Percentiles rank a stretch among this genome's conserved stretches.
These are phyloP conservation scores for Lithosia quadra DNA, from an alignment of 2,888 invertebrate species.

Conservation along the genomic window DNA sequence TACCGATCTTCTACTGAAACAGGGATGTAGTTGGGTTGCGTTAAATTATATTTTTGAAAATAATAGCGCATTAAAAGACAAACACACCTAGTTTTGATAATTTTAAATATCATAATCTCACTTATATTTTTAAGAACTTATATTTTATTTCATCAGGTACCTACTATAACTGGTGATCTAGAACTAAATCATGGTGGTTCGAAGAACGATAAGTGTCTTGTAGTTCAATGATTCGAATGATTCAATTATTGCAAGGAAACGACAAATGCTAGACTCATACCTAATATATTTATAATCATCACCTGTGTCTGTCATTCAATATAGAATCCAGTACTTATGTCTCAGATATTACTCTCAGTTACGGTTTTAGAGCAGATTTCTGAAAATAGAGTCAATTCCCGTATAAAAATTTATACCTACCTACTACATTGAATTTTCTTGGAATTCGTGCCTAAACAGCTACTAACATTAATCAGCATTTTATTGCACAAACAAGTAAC, in stretches of 20 bases:
- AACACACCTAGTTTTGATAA: neutral
- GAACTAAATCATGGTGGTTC: neutral
- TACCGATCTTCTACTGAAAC: slow-evolving; percentile 63
- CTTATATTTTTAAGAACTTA: too few relatives aligned
- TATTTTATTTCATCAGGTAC: too few relatives aligned
- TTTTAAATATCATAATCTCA: too few relatives aligned
- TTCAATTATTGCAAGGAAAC: neutral
- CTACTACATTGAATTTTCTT: neutral
- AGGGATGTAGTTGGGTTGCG: slow-evolving; percentile 52
- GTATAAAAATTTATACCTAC: neutral
- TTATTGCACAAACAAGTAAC: neutral
- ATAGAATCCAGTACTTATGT: neutral
- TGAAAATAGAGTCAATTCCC: neutral
- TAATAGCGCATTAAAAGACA: neutral
- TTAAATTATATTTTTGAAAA: neutral
- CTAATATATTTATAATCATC: too few relatives aligned
- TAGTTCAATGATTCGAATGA: too few relatives aligned
- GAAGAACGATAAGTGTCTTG: neutral
- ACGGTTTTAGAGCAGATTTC: neutral
- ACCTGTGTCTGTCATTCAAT: neutral
- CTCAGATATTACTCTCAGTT: neutral
- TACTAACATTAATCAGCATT: neutral
- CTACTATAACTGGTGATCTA: neutral
- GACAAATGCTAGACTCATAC: neutral
- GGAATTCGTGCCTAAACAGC: neutral